phyloP scores from a whole-genome alignment of 1,140 invertebrate genomes.

The Bombus breviceps region DNA sequence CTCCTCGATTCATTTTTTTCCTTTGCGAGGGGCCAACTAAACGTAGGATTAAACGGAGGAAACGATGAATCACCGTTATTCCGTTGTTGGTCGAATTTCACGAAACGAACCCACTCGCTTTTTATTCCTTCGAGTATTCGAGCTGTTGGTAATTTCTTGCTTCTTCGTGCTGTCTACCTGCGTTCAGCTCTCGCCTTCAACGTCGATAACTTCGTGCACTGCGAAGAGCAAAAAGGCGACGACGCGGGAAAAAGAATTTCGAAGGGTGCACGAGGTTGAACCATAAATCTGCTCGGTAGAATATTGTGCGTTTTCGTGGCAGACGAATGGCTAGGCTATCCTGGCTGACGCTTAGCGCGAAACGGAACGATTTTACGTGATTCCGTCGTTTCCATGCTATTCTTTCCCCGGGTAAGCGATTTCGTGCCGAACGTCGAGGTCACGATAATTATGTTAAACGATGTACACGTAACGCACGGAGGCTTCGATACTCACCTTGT shows the following conservation, averaged over 20 bases:
- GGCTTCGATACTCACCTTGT: slow-evolving; percentile 52
- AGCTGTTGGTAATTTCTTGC: slow-evolving; percentile 17
- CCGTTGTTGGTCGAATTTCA: background rate
- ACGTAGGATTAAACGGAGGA: background rate
- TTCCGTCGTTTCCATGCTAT: background rate
- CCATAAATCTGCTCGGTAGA: slow-evolving; percentile 35
- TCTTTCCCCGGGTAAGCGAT: background rate
- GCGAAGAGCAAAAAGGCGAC: background rate
- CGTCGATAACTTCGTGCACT: slow-evolving; percentile 9
- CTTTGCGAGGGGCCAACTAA: background rate
- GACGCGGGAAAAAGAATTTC: slow-evolving; percentile 27
- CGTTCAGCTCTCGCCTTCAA: too few species aligned
- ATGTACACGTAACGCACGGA: background rate
- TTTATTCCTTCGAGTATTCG: background rate
- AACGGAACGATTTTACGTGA: slow-evolving; percentile 1
- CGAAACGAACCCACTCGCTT: slow-evolving; percentile 1
- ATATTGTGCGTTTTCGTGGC: slow-evolving; percentile 41
- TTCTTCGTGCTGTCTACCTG: background rate
- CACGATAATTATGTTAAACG: slow-evolving; percentile 3
- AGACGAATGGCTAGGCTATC: background rate
- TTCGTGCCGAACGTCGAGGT: background rate
- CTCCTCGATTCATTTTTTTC: background rate
- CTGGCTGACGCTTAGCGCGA: background rate
- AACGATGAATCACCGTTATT: background rate
- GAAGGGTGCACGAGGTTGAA: background rate